Evolutionary conservation across 1,140 invertebrate genomes (phyloP).

Genomic region (Caenorhabditis briggsae): DNA sequence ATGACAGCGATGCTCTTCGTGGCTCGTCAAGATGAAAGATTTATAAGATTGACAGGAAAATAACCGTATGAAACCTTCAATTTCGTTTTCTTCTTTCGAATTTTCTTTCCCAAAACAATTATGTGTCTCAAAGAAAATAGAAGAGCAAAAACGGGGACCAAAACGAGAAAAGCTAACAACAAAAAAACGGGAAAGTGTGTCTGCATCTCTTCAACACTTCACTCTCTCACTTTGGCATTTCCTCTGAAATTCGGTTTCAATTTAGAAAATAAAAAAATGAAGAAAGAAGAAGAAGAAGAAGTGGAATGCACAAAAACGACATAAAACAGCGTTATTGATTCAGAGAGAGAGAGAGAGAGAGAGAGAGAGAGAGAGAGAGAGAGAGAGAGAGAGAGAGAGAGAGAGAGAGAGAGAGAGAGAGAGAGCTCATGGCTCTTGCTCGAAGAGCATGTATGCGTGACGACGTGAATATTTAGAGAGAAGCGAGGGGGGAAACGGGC

Average conservation of each 20-base stretch:
- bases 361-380: too few relatives aligned
- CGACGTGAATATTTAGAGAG: slow-evolving; percentile 22
- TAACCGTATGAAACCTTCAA: neutral
- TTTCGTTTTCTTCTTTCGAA: neutral
- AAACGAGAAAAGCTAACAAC: neutral
- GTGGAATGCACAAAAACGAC: slow-evolving; percentile 28
- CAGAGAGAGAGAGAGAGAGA: slow-evolving; percentile 22
- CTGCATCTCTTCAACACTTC: neutral
- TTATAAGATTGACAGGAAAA: slow-evolving; percentile 5
- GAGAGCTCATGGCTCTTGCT: slow-evolving; percentile 54
- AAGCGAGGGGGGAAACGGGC: neutral
- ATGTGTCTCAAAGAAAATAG: neutral
- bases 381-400: too few relatives aligned
- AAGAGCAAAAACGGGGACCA: neutral
- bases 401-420: too few relatives aligned
- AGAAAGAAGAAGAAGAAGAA: slow-evolving; percentile 24
- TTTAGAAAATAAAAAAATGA: slow-evolving; percentile 26
- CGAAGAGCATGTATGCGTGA: slow-evolving; percentile 52
- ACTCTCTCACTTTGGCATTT: neutral
- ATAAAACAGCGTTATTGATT: slow-evolving; percentile 19
- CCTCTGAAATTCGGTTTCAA: slow-evolving; percentile 50
- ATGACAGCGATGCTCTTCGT: too few relatives aligned
- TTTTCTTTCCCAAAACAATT: neutral
- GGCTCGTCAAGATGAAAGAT: neutral
- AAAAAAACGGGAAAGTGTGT: slow-evolving; percentile 1